These are phyloP conservation scores for Gulo gulo DNA, from an alignment of 2,113 vertebrate species.

Conservation along the genomic window DNA sequence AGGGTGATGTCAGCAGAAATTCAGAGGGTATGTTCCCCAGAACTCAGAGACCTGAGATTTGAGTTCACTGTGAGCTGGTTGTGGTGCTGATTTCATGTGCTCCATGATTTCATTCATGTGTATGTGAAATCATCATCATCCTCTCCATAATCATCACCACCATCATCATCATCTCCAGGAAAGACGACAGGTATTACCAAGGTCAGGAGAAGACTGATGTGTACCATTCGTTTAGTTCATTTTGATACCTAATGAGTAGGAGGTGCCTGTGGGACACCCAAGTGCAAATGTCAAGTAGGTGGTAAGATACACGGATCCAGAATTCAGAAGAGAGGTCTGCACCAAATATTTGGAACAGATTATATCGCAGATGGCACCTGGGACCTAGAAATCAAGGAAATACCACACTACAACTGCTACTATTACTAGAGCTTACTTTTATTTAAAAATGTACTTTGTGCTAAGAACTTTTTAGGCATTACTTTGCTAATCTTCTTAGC, in stretches of 20 bases:
- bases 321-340: not conserved
- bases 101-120: no score
- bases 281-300: not conserved
- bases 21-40: not conserved
- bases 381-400: not conserved
- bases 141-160: not conserved
- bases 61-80: not conserved
- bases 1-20: not conserved
- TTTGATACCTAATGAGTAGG: not conserved
- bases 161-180: not conserved
- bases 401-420: not conserved
- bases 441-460: not conserved
- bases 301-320: not conserved
- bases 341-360: not conserved
- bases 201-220: not conserved
- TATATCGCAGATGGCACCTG: not conserved
- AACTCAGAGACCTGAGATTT: not conserved
- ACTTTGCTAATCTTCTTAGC: not conserved
- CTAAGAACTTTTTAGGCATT: not conserved
- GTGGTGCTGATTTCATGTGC: not conserved
- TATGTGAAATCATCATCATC: not conserved
- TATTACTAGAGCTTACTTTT: not conserved
- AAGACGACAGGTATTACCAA: not conserved
- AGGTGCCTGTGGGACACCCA: not conserved
- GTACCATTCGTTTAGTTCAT: not conserved